Percentiles rank a stretch among this genome's conserved stretches.
Evolutionary conservation across 2,888 invertebrate genomes (phyloP).

Genomic region (Pristionchus entomophagus): DNA sequence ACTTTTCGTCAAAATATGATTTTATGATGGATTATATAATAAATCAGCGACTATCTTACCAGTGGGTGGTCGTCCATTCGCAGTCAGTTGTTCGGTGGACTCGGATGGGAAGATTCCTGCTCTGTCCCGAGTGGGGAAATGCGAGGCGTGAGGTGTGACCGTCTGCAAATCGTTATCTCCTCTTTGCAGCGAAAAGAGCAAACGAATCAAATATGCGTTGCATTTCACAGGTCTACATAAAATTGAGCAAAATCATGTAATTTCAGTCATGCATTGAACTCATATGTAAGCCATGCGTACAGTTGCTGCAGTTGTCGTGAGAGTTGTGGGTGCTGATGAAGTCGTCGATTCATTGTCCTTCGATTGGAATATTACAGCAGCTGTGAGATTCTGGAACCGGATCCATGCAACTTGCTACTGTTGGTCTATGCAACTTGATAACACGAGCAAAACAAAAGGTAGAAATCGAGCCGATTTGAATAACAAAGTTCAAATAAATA

Average conservation of each 20-base stretch:
- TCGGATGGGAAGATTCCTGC: conserved; percentile 13
- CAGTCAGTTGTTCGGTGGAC: not conserved
- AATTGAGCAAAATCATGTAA: not conserved
- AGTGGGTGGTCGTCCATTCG: not conserved
- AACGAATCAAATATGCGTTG: too few species aligned
- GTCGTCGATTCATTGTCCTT: not conserved
- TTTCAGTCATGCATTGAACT: not conserved
- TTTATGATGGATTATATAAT: not conserved
- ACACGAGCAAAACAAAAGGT: too few species aligned
- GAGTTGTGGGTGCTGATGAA: not conserved
- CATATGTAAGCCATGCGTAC: not conserved
- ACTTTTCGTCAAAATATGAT: too few species aligned
- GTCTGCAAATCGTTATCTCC: not conserved
- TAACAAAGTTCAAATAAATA: too few species aligned
- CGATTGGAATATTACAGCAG: conserved; percentile 27
- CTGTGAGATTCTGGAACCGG: conserved; percentile 22
- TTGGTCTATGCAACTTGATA: too few species aligned
- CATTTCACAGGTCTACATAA: too few species aligned
- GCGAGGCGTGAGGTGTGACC: not conserved
- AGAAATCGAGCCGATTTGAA: too few species aligned
- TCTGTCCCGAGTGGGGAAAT: not conserved
- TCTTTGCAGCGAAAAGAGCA: too few species aligned
- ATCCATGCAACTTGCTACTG: too few species aligned
- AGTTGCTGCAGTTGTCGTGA: not conserved
- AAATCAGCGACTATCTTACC: not conserved